These are phyloP conservation scores for Heterocephalus glaber DNA, from an alignment of 2,113 vertebrate species.

Conservation along the genomic window DNA sequence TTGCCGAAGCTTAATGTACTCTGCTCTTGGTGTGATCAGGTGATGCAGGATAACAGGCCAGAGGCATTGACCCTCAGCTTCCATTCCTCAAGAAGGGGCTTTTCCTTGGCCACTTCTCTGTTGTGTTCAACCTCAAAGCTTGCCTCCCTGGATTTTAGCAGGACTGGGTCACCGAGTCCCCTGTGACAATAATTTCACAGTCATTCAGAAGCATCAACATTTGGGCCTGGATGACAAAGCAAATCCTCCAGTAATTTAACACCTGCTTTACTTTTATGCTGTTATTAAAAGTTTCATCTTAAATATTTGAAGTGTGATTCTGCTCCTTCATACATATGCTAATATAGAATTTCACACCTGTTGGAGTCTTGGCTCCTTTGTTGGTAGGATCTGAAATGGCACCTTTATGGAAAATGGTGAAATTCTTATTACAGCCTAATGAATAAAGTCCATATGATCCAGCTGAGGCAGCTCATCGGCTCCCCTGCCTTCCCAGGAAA, in stretches of 20 bases:
- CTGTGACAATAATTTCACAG: neutral
- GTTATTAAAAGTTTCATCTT: constrained; percentile 75
- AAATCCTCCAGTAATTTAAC: constrained; percentile 69
- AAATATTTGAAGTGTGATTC: constrained; percentile 72
- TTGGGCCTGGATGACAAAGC: neutral
- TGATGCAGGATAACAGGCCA: neutral
- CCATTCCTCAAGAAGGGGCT: rapidly evolving
- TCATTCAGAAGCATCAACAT: neutral
- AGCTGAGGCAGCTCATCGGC: neutral
- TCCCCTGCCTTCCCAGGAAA: neutral
- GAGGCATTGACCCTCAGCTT: neutral
- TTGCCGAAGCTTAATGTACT: neutral
- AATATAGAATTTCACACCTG: constrained; percentile 76
- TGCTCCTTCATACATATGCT: constrained; percentile 64
- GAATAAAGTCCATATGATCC: constrained; percentile 28
- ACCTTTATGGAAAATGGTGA: constrained; percentile 66
- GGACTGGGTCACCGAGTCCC: neutral
- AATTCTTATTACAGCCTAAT: constrained; percentile 52
- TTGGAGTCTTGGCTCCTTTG: constrained; percentile 64
- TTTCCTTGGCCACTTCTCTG: neutral
- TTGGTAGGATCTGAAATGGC: constrained; percentile 40
- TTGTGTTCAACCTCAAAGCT: neutral
- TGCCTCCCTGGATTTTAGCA: neutral
- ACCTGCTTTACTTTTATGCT: constrained; percentile 73
- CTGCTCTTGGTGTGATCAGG: neutral